Conservation (phyloP, 2,113 vertebrate genomes). For the Puntigrus tetrazona region DNA sequence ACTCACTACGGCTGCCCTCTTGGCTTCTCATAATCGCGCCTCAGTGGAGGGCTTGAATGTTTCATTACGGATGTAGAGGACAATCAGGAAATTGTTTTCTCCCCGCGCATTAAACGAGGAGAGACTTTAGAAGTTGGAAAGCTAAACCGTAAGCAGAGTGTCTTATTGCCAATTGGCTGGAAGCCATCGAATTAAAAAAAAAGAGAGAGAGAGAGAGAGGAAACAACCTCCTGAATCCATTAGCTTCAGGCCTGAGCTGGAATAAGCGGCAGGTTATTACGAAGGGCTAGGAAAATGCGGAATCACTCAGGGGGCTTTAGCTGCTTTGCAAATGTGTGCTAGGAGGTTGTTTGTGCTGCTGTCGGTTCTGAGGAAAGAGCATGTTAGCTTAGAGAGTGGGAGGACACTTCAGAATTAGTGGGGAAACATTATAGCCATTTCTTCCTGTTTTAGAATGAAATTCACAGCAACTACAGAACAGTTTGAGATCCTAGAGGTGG, state of each 20-base stretch:
- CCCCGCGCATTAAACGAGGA: conserved; percentile 44
- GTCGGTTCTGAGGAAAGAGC: conserved; percentile 49
- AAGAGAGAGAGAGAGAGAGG: conserved; percentile 1
- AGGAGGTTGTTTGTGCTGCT: conserved; percentile 50
- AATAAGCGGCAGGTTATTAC: conserved; percentile 55
- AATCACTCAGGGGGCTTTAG: conserved; percentile 56
- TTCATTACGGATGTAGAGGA: conserved; percentile 41
- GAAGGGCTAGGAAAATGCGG: conserved; percentile 46
- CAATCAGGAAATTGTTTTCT: conserved; percentile 51
- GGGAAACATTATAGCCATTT: conserved; percentile 33
- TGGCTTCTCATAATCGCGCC: conserved; percentile 31
- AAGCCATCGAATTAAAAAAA: conserved; percentile 54
- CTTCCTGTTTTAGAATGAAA: conserved; percentile 38
- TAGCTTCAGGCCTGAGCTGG: conserved; percentile 53
- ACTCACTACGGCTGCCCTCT: conserved; percentile 21
- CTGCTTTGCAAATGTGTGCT: conserved; percentile 43
- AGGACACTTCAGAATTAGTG: conserved; percentile 39
- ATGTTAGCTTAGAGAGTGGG: conserved; percentile 49
- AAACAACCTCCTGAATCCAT: conserved; percentile 55
- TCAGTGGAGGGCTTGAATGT: conserved; percentile 34
- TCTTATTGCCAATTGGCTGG: conserved; percentile 57
- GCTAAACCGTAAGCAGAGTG: conserved; percentile 52
- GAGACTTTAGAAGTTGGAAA: conserved; percentile 49
- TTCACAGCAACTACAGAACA: not conserved
- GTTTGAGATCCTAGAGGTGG: not conserved